Evolutionary conservation across 2,888 invertebrate species (phyloP).

Genomic region (Blera fallax): DNA sequence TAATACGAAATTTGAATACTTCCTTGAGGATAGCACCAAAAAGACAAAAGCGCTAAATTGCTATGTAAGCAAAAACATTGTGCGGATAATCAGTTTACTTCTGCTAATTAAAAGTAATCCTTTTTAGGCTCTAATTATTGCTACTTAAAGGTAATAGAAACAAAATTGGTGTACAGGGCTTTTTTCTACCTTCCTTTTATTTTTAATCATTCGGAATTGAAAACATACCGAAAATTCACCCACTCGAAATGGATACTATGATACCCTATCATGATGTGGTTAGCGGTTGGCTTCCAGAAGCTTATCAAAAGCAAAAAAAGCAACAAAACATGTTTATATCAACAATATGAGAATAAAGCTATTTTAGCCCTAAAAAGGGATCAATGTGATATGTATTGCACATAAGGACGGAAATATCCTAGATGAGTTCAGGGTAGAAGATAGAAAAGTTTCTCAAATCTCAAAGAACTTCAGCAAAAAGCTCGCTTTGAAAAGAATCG

Average conservation of each 20-base stretch:
- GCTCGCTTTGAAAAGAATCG: too few relatives aligned
- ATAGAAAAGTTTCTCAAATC: too few relatives aligned
- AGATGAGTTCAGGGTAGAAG: too few relatives aligned
- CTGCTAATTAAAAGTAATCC: constrained; percentile 65
- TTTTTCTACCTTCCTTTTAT: neutral
- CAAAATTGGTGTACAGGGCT: constrained; percentile 17
- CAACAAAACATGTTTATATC: too few relatives aligned
- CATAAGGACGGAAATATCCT: too few relatives aligned
- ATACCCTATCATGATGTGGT: too few relatives aligned
- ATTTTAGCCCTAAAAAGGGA: too few relatives aligned
- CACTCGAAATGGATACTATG: neutral
- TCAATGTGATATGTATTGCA: too few relatives aligned
- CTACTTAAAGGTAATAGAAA: constrained; percentile 49
- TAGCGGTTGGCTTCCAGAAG: too few relatives aligned
- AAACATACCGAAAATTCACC: neutral
- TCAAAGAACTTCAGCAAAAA: too few relatives aligned
- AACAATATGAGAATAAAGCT: too few relatives aligned
- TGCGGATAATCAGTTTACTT: constrained; percentile 55
- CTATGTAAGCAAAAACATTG: constrained; percentile 39
- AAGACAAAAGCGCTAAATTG: constrained; percentile 38
- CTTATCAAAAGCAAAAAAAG: too few relatives aligned
- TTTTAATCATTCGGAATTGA: constrained; percentile 21
- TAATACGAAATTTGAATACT: neutral
- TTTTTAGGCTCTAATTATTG: constrained; percentile 52
- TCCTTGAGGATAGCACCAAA: constrained; percentile 2